Conservation (phyloP, 2,113 vertebrate species). For the Scomber scombrus region DNA sequence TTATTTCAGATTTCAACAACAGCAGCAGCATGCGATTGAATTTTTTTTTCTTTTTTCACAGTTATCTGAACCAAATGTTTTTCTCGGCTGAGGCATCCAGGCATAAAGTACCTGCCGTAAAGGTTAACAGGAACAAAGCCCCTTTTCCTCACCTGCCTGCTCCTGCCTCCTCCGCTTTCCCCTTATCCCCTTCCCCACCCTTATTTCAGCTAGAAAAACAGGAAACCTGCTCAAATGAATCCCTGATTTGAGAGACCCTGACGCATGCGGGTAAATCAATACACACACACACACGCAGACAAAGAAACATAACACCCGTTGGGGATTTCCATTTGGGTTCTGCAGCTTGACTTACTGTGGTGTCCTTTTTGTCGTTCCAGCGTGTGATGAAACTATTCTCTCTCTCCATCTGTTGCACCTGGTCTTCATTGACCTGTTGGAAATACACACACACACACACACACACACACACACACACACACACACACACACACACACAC, state of each 20-base stretch:
- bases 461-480: slow-evolving; percentile 19
- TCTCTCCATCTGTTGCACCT: slow-evolving; percentile 96
- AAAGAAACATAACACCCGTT: slow-evolving; percentile 34
- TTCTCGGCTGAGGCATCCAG: slow-evolving; percentile 62
- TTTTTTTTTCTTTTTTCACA: slow-evolving; percentile 37
- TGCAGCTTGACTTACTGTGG: slow-evolving; percentile 85
- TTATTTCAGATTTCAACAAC: slow-evolving; percentile 67
- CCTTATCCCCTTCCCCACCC: not conserved
- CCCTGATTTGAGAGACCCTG: slow-evolving; percentile 47
- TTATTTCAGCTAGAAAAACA: slow-evolving; percentile 52
- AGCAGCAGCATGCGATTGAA: slow-evolving; percentile 65
- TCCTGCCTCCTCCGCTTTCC: not conserved
- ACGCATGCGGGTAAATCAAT: slow-evolving; percentile 50
- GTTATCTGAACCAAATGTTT: slow-evolving; percentile 79
- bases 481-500: slow-evolving; percentile 23
- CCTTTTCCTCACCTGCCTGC: slow-evolving; percentile 34
- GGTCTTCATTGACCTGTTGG: slow-evolving; percentile 93
- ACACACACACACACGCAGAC: slow-evolving; percentile 10
- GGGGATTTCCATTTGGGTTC: slow-evolving; percentile 58
- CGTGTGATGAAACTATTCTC: slow-evolving; percentile 96
- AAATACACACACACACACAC: slow-evolving; percentile 17
- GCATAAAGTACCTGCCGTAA: slow-evolving; percentile 71
- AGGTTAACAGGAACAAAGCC: slow-evolving; percentile 76
- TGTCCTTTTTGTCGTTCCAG: slow-evolving; percentile 98
- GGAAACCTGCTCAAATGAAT: slow-evolving; percentile 55